phyloP scores from a whole-genome alignment of 1,140 invertebrate genomes.

The Drosophila ananassae region DNA sequence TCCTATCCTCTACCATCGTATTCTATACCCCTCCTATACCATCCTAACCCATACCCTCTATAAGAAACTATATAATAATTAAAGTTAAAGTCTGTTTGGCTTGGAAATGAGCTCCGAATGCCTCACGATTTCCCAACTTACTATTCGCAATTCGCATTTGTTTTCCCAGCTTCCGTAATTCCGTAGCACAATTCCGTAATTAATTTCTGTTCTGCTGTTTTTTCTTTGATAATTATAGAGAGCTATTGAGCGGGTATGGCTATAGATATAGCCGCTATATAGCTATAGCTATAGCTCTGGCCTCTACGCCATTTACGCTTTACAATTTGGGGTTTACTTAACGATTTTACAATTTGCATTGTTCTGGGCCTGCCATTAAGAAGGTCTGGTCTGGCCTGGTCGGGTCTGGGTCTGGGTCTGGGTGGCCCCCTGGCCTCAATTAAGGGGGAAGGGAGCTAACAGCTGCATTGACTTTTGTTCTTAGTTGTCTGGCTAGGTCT shows the following conservation, averaged over 20 bases:
- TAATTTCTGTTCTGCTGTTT: conserved; percentile 15
- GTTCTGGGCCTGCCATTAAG: conserved; percentile 25
- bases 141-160: conserved; percentile 30
- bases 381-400: too few species aligned
- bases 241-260: conserved; percentile 36
- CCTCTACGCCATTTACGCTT: conserved; percentile 17
- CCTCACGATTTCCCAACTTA: conserved; percentile 24
- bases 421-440: conserved; percentile 30
- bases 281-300: neutral
- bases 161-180: conserved; percentile 38
- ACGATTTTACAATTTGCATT: conserved; percentile 33
- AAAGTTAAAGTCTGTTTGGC: neutral
- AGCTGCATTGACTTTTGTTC: conserved; percentile 52
- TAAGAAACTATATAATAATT: too few species aligned
- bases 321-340: conserved; percentile 27
- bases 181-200: conserved; percentile 25
- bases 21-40: too few species aligned
- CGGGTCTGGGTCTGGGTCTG: too few species aligned
- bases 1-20: too few species aligned
- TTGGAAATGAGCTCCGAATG: conserved; percentile 2
- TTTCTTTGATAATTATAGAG: conserved; percentile 36
- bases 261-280: neutral
- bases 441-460: conserved; percentile 12
- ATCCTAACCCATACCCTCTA: too few species aligned
- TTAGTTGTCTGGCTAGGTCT: conserved; percentile 44